Evolutionary conservation across 1,140 invertebrate genomes (phyloP), one percentile per base, ranked within the genome.

Genomic region (Coboldia fuscipes): DNA sequence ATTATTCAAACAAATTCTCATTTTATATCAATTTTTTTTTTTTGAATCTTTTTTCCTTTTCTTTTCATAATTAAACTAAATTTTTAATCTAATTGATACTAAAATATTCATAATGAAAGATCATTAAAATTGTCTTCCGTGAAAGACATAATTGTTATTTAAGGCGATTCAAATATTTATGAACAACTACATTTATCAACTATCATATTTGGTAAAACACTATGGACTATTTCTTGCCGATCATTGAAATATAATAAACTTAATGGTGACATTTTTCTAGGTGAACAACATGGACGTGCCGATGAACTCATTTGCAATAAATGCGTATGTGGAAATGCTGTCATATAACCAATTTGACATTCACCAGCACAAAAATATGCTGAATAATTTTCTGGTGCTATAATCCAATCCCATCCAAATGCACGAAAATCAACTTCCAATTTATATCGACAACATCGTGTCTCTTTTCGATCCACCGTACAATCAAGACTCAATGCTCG

Each of bases 341-440:
- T 81, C 15, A 90, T 60, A 52, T 92, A 85, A 3, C 77, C 70
- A 57, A 76, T 85, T 1, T 81, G 79, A 63, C 93, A 97, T 45
- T 93, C 82, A 3, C 93, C 93, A 37, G 79, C 76, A 61, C 93
- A 98, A 59, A 90, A 96, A 60, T 90, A 89, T 13, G 93, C 92
- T 47, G 93, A 77, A 59, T 97, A 98, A 41, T 76, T 72, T 45
- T 84, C 83, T 0, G 93, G 93, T 0, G 90, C 90, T 22, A 98
- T 88, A 45, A 97, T 90, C 80, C 90, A 97, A 46, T 96, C 88
- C 90, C 92, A 97, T 9, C 88, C 89, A 47, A 97, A 89, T 41
- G 86, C 82, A 42, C 79, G 81, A 57, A 98, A 97, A 60, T 97
- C 85, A 10, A 98, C 88, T 9, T 81, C 82, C 13, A 97, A 65